These are phyloP conservation scores for Umimayanthus chanpuru DNA, from an alignment of 92 coral and sea anemone species.

Conservation along the genomic window DNA sequence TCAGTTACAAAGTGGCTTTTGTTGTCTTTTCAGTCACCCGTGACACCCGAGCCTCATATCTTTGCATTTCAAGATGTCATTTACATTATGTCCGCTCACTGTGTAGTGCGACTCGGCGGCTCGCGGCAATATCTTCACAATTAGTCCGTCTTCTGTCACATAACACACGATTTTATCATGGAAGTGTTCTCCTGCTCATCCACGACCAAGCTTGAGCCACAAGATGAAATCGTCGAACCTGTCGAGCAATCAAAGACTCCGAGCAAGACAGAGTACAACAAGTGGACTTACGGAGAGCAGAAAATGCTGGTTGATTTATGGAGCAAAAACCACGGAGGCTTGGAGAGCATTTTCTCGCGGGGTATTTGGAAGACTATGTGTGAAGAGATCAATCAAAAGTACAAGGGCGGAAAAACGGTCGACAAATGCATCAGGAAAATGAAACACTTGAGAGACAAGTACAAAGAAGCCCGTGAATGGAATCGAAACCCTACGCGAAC, in stretches of 20 bases:
- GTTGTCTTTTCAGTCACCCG: conserved; percentile 23
- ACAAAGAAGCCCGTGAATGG: conserved; percentile 23
- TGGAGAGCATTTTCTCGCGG: conserved; percentile 19
- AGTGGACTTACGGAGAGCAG: conserved; percentile 33
- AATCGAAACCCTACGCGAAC: conserved; percentile 26
- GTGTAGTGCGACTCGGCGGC: conserved; percentile 22
- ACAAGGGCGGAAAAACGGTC: conserved; percentile 25
- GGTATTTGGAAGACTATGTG: conserved; percentile 14
- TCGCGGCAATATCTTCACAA: background rate
- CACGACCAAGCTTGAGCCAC: conserved; percentile 26
- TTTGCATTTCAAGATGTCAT: conserved; percentile 11
- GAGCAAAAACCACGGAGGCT: conserved; percentile 23
- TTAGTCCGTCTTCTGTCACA: background rate
- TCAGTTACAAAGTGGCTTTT: conserved; percentile 13
- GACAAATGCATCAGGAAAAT: conserved; percentile 23
- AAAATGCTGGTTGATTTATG: conserved; percentile 28
- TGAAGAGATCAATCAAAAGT: conserved; percentile 14
- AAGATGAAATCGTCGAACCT: background rate
- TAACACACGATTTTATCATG: background rate
- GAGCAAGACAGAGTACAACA: conserved; percentile 12
- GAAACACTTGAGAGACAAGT: conserved; percentile 17
- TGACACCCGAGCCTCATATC: background rate
- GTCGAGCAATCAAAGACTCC: background rate
- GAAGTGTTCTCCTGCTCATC: conserved; percentile 19
- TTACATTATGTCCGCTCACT: background rate